Base-by-base conservation (phyloP, 2,888 invertebrate species). In the Xiphydria camelus region DNA sequence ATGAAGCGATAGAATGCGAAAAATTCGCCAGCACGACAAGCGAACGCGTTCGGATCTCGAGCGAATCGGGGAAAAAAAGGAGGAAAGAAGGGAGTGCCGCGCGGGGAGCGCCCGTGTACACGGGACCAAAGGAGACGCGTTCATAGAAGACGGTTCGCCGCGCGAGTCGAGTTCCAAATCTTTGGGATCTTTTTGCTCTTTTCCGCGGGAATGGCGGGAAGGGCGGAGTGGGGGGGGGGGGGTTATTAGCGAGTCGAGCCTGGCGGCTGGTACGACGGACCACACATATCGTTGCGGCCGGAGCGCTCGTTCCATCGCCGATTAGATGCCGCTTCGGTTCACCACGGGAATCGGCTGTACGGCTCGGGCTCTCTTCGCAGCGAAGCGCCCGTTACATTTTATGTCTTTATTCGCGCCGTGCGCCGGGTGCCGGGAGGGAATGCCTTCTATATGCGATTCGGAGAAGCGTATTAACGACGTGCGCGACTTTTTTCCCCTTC, bases 1-100 rank as follows among this genome's bases (percentile, higher is more conserved):
- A 70, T 70, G 70, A 70, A 70, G 70, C 68, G 61, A 70, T 70
- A 70, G 68, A 70, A 70, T 70, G 68, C 58, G 60, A 70, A 64
- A 68, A 65, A 70, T 70, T 57, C 56, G 54, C 59, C 59, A 59
- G 58, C 62, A 64, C 60, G 65, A 62, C 62, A 62, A 60, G 60
- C 60, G 62, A 53, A 55, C 56, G 55, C 56, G 55, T 60, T 59
- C 51, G 53, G 53, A 62, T 61, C 62, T 64, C 59, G 57, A 47
- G 54, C 53, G 53, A 49, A 58, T 58, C 47, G 56, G 51, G 61
- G 62, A 67, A 67, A 67, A 47, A 50, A 39, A n/a, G 51, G 39
- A 39, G 34, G 45, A 32, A 45, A 45, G 43, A 31, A 21, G 43
- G 35, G n/a, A n/a, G n/a, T n/a, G n/a, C n/a, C n/a, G n/a, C n/a